Base-by-base conservation (phyloP, 2,113 vertebrate species). In the Gambusia affinis region DNA sequence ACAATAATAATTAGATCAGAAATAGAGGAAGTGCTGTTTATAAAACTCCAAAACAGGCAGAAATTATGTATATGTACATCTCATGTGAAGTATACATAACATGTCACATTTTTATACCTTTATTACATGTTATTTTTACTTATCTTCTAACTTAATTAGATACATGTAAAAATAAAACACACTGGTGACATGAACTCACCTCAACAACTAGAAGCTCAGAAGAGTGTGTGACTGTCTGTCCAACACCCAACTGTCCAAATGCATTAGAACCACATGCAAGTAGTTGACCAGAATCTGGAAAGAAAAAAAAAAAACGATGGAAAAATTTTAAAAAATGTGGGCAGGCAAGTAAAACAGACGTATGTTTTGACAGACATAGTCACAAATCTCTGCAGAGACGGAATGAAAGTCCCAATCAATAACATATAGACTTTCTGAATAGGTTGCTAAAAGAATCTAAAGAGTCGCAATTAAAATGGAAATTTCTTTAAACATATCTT, bases 261-360 rank as follows among this genome's bases (percentile, higher is more conserved):
- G 91, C 89, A 78, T 98, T 98, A 69, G 97, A 98, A 54, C 97
- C 97, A 89, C 96, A 98, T 4, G 96, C 93, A 24, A 97, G 81
- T 64, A 97, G 85, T 6, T 93, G 87, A 39, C 96, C 96, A 79
- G 70, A 84, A 82, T 90, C 97, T 98, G 91, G 87, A 35, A 37
- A 71, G n/a, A 92, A 37, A 75, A 70, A 83, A 72, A 57, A 24
- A 11, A 37, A 37, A 37, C 35, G 12, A 37, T 12, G 35, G 35
- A 37, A 37, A 64, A 80, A 64, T 17, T 14, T 31, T 12, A 65
- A 47, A 64, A 22, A 31, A 44, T 42, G 1, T 54, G 47, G 1
- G 11, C 24, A 60, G 0, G 8, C 4, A 68, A 54, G 65, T 60
- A 60, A 7, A 62, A n/a, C 8, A 15, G 14, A 4, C 19, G 14